Evolutionary conservation across 2,888 invertebrate species (phyloP).

Genomic region (Hemaris fuciformis): DNA sequence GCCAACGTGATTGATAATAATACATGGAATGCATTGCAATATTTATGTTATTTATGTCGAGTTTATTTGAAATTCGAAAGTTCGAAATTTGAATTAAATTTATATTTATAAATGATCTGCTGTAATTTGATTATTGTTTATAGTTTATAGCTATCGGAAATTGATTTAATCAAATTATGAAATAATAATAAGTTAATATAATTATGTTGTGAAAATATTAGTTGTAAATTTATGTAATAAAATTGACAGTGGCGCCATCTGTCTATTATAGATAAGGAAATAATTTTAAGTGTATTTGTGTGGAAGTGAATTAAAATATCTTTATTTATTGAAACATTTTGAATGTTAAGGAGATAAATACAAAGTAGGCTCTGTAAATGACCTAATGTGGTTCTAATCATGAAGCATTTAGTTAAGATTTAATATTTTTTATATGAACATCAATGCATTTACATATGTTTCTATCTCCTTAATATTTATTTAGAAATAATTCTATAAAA

Average conservation of each 20-base stretch:
- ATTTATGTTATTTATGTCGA: background rate
- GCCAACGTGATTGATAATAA: background rate
- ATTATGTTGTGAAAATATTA: background rate
- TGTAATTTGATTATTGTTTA: background rate
- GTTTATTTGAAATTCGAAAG: background rate
- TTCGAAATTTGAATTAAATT: background rate
- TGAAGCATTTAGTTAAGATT: background rate
- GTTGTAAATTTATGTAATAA: background rate
- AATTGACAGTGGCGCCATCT: slow-evolving; percentile 7
- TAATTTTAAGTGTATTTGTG: background rate
- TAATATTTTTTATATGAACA: background rate
- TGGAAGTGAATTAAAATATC: background rate
- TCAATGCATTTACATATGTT: background rate
- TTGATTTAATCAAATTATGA: background rate
- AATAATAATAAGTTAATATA: background rate
- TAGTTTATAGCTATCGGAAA: background rate
- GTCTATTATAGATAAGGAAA: background rate
- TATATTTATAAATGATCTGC: background rate
- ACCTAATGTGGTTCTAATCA: background rate
- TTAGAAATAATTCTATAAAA: background rate
- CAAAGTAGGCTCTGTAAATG: background rate
- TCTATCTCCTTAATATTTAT: background rate
- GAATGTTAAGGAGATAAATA: background rate
- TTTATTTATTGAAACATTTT: background rate
- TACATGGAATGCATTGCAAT: background rate